phyloP scores from a whole-genome alignment of 2,888 invertebrate genomes.

The Acanthopleura granulata region DNA sequence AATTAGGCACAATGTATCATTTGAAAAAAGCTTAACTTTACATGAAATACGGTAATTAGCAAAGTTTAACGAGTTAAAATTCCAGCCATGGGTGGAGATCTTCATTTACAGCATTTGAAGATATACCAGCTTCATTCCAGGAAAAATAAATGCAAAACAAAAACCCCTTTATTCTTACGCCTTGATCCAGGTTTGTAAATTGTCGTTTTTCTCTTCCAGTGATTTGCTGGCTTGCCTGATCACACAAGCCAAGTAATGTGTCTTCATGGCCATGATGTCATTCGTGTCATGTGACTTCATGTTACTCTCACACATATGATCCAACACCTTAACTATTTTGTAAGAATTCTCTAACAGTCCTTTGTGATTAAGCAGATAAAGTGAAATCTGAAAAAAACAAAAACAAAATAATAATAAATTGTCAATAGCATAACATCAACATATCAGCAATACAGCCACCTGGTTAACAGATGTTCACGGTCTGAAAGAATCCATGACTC shows the following conservation, averaged over 20 bases:
- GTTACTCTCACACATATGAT: slow-evolving; percentile 90
- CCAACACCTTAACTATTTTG: slow-evolving; percentile 82
- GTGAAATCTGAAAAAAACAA: slow-evolving; percentile 64
- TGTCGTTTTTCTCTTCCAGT: slow-evolving; percentile 41
- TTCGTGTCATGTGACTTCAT: slow-evolving; percentile 83
- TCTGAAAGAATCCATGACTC: too few relatives aligned
- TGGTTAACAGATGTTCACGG: too few relatives aligned
- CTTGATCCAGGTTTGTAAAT: slow-evolving; percentile 55
- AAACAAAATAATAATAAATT: too few relatives aligned
- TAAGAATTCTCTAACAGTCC: slow-evolving; percentile 81
- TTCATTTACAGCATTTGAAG: not conserved
- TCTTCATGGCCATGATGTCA: slow-evolving; percentile 66
- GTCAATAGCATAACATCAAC: too few relatives aligned
- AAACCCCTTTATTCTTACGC: slow-evolving; percentile 42
- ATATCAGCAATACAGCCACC: too few relatives aligned
- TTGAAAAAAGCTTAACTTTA: too few relatives aligned
- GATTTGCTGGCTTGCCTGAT: slow-evolving; percentile 32
- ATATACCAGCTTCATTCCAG: not conserved
- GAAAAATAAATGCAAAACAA: not conserved
- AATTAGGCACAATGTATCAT: too few relatives aligned
- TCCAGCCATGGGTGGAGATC: too few relatives aligned
- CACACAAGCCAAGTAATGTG: slow-evolving; percentile 60
- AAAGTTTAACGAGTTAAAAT: too few relatives aligned
- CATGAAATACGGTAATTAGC: too few relatives aligned
- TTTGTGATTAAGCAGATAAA: slow-evolving; percentile 78